phyloP scores from a whole-genome alignment of 53 echinoderm and acorn worm genomes.

The Echinarachnius parma region DNA sequence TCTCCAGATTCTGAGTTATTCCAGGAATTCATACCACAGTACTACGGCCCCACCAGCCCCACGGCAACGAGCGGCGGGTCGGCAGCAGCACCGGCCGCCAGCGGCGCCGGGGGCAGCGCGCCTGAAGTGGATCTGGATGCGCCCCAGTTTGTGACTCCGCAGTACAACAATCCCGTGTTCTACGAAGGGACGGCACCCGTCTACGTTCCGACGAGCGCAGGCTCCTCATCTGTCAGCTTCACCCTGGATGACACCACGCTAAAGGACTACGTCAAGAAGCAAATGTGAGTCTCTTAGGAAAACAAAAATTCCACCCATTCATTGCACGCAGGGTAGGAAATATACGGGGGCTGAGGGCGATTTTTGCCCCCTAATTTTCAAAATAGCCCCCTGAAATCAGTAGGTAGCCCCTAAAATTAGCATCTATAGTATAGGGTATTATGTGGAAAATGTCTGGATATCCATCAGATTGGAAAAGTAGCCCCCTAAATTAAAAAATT shows the following conservation, averaged over 20 bases:
- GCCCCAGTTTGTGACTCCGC: constrained; percentile 40
- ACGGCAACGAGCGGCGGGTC: not conserved
- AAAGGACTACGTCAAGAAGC: constrained; percentile 95
- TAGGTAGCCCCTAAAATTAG: too few relatives aligned
- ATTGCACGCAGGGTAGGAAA: too few relatives aligned
- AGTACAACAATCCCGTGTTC: constrained; percentile 35
- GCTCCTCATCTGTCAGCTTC: constrained; percentile 33
- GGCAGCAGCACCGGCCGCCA: constrained; percentile 2
- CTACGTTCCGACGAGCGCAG: constrained; percentile 4
- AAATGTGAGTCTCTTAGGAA: constrained; percentile 77
- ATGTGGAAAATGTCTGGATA: too few relatives aligned
- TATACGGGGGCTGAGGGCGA: too few relatives aligned
- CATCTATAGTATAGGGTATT: too few relatives aligned
- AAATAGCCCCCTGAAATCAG: too few relatives aligned
- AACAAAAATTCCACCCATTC: too few relatives aligned
- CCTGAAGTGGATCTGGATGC: constrained; percentile 19
- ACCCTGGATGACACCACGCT: constrained; percentile 77
- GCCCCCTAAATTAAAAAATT: too few relatives aligned
- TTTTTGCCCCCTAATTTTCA: too few relatives aligned
- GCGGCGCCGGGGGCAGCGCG: not conserved
- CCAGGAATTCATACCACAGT: constrained; percentile 66
- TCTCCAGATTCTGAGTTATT: constrained; percentile 46
- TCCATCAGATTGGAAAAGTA: too few relatives aligned
- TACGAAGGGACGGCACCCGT: constrained; percentile 38
- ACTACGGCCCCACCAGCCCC: constrained; percentile 54